Base-by-base conservation (phyloP, 2,888 invertebrate genomes). In the Hipparchia semele region DNA sequence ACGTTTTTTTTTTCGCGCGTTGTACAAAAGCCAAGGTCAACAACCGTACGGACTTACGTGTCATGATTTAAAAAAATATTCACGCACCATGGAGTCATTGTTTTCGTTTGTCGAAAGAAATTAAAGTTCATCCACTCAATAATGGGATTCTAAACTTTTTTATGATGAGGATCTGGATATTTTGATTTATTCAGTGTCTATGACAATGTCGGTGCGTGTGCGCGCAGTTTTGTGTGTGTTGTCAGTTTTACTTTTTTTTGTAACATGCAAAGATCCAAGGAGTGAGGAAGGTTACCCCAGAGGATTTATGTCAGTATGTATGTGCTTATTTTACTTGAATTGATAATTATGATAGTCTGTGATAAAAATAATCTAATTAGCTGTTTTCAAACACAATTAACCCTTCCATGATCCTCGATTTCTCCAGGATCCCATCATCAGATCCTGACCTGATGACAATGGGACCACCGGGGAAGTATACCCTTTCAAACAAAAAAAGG, bases 261-360 rank as follows among this genome's bases (percentile, higher is more conserved):
- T 66, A 61, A 58, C 62, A 58, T 72, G 73, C 72, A 45, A 79
- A 12, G 81, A 87, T 67, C 76, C 80, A 3, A 84, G 86, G 74
- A 77, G 73, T 1, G 88, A 89, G 12, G 82, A 85, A 68, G 93
- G 93, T 78, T 89, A 89, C 79, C 90, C 93, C 0, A 85, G 85
- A 56, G 93, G 93, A 82, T 82, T 90, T 33, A 86, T 92, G 87
- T 89, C 92, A 80, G 85, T 87, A 81, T 93, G 93, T 93, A 91
- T 78, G 92, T 91, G 75, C 69, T 49, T 70, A 64, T 53, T 68
- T 51, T 13, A 49, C 2, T 51, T 23, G 13, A 51, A 13, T 64
- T 62, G 13, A 6, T 49, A 39, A 2, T 39, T 39, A 5, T 39
- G 2, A 39, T 39, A 23, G 23, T 23, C 23, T 23, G 23, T 23